Conservation (phyloP, 2,113 vertebrate genomes). For the Tragulus kanchil region DNA sequence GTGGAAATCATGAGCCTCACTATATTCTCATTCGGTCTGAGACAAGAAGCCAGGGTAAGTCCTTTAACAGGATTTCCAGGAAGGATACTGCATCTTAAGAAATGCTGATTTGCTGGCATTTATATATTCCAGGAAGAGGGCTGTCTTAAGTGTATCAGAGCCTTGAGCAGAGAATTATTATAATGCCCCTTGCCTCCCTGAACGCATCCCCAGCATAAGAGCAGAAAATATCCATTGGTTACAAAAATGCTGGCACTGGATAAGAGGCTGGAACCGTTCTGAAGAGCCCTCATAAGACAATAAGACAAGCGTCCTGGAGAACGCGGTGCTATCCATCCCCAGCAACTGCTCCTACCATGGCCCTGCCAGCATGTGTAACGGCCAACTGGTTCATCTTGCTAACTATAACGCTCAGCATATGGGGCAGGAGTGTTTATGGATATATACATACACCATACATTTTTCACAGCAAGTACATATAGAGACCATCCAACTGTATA, state of each 20-base stretch:
- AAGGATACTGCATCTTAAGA: conserved; percentile 85
- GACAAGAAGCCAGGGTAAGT: conserved; percentile 85
- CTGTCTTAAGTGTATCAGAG: conserved; percentile 77
- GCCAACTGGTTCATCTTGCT: conserved; percentile 90
- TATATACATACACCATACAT: conserved; percentile 83
- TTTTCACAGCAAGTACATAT: conserved; percentile 82
- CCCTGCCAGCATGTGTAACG: conserved; percentile 84
- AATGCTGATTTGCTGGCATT: conserved; percentile 86
- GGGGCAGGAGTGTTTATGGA: conserved; percentile 81
- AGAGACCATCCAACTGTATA: conserved; percentile 85
- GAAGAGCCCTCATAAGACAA: conserved; percentile 66
- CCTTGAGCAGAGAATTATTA: conserved; percentile 77
- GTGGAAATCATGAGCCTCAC: conserved; percentile 86
- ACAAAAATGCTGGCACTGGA: conserved; percentile 25
- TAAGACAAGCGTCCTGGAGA: conserved; percentile 15
- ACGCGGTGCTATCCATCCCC: conserved; percentile 10
- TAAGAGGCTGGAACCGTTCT: background rate
- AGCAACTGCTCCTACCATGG: conserved; percentile 76
- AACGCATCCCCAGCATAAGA: conserved; percentile 38
- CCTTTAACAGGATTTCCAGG: conserved; percentile 87
- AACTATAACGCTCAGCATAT: conserved; percentile 85
- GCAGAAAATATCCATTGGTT: conserved; percentile 57
- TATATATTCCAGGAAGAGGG: conserved; percentile 86
- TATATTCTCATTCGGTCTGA: conserved; percentile 83
- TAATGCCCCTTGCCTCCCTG: conserved; percentile 68